phyloP scores from a whole-genome alignment of 1,140 invertebrate genomes.

The Drosophila hydei region DNA sequence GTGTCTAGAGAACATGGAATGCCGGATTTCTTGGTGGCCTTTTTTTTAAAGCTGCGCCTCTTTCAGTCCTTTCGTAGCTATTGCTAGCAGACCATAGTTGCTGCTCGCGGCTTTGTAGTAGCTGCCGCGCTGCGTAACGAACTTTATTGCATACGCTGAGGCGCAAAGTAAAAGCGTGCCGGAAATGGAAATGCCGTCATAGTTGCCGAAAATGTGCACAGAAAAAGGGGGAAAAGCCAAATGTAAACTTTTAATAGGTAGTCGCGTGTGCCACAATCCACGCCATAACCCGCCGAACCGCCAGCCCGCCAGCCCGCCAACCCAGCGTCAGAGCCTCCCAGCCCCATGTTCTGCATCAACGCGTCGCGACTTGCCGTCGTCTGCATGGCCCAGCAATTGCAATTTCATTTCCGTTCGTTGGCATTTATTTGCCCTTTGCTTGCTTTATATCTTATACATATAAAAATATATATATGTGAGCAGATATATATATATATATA shows the following conservation, averaged over 20 bases:
- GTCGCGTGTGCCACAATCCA: constrained; percentile 8
- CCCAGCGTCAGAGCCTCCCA: not conserved
- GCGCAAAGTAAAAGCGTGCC: constrained; percentile 61
- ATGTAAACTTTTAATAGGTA: constrained; percentile 64
- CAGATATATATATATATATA: constrained; percentile 27
- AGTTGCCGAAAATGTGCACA: constrained; percentile 39
- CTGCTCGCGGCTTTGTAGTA: constrained; percentile 3
- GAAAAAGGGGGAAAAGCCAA: constrained; percentile 21
- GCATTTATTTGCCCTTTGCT: constrained; percentile 53
- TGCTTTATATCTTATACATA: constrained; percentile 18
- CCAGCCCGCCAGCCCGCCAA: not conserved
- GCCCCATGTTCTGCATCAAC: constrained; percentile 60
- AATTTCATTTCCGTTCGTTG: constrained; percentile 76
- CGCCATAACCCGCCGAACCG: not conserved
- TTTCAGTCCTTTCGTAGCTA: constrained; percentile 46
- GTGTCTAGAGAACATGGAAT: constrained; percentile 19
- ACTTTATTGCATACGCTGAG: constrained; percentile 69
- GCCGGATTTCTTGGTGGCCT: constrained; percentile 25
- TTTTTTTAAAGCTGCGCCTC: constrained; percentile 55
- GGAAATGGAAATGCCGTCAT: constrained; percentile 63
- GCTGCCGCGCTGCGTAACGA: constrained; percentile 25
- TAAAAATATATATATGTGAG: constrained; percentile 5
- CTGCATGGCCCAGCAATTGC: constrained; percentile 74
- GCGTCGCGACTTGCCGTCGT: constrained; percentile 76
- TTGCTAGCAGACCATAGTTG: not conserved